Base-by-base conservation (phyloP, 2,113 vertebrate species). In the Mola mola region DNA sequence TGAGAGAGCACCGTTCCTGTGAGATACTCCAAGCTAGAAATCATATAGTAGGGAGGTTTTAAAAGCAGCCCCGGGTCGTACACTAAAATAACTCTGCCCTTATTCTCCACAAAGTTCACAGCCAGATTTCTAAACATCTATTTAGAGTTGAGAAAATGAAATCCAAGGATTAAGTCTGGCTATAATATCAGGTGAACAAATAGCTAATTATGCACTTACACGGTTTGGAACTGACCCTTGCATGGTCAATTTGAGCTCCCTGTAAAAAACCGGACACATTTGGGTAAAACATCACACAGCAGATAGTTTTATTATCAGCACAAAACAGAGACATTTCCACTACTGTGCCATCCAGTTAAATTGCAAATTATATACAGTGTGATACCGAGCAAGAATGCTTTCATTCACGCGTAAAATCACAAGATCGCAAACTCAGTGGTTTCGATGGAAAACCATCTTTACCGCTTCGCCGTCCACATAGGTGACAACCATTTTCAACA, bases 371-470 rank as follows among this genome's bases (percentile, higher is more conserved):
- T 38, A 53, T 22, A 36, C 26, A 41, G 2, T 17, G 38, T 42
- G 16, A 59, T 24, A 15, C 10, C 22, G 4, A 19, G 52, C 13
- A 47, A 12, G n/a, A 26, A 9, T 38, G 38, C 40, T 25, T 19
- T 46, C 21, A 25, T 34, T n/a, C 7, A 10, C 43, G 34, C 22
- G 16, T 41, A 51, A 50, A 29, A 69, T 62, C 10, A 34, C 26
- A 29, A 21, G 29, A 59, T 21, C 41, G 74, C 46, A 1, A 43
- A 55, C n/a, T 48, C 21, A 11, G 19, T 34, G 31, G 87, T 91
- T 85, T 85, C 89, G 89, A 90, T 34, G 46, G 36, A 87, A 92
- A 93, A 85, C 29, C 77, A 80, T 85, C 25, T 38, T 9, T 9
- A 29, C 6, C 6, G 28, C 9, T 29, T 29, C 9, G 28, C 6